Base-by-base conservation (phyloP, 2,113 vertebrate species). In the Odontophorus gujanensis region DNA sequence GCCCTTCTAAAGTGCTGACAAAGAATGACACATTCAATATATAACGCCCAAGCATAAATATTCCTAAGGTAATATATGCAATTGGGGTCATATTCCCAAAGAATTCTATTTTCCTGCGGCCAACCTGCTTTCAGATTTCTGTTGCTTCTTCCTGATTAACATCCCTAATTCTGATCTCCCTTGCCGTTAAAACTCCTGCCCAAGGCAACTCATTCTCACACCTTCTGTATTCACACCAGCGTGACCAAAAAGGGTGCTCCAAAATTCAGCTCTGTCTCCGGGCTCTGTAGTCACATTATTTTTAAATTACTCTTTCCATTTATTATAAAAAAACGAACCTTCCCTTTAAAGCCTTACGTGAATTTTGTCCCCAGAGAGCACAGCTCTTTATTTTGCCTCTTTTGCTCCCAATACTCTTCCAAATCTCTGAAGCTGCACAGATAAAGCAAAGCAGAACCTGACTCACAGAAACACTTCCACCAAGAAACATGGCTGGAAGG, bases 91-190 rank as follows among this genome's bases (percentile, higher is more conserved):
- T 87, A 81, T 65, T 92, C 68, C 51, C 61, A 67, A 73, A 92
- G 4, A 26, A 93, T 38, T 85, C 53, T 79, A 38, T 55, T 75
- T 86, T 43, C 67, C 22, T 40, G 74, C 53, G 53, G 36, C 78
- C 81, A 83, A 59, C 65, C 13, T 58, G 13, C 63, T 87, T 95
- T 92, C 36, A 67, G 65, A 69, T 91, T 85, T 74, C 57, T 71
- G 32, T 86, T 92, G 42, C 40, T 91, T 93, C 92, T 93, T 89
- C 42, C 67, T 61, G 30, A 83, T 85, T 93, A 75, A 50, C n/a
- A 91, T 87, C 85, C 28, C 22, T 89, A 77, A 87, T 77, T 89
- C 43, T 89, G 40, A 15, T 71, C 58, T 87, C 26, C 19, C 28
- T 93, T 21, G 66, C 45, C 30, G 67, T 81, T 93, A 87, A 80